phyloP scores from a whole-genome alignment of 2,888 invertebrate genomes.

The Andricus quercusramuli region DNA sequence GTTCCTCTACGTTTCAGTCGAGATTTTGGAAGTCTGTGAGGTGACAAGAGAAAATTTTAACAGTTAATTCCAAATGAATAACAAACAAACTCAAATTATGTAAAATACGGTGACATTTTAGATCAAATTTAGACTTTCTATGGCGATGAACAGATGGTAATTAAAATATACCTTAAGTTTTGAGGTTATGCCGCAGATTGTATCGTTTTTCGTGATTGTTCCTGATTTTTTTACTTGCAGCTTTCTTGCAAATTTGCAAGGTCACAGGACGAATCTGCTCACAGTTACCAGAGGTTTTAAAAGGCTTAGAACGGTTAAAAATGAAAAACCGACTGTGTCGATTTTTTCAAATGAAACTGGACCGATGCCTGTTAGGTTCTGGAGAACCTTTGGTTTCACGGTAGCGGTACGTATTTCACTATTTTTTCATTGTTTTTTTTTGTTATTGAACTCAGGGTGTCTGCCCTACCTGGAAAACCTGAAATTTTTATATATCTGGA shows the following conservation, averaged over 20 bases:
- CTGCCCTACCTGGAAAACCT: too few relatives aligned
- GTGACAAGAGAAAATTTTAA: not conserved
- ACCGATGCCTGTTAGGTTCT: conserved; percentile 79
- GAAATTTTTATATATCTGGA: too few relatives aligned
- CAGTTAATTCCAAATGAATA: not conserved
- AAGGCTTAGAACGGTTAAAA: conserved; percentile 51
- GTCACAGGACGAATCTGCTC: conserved; percentile 58
- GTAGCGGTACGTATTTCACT: conserved; percentile 80
- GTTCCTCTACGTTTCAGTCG: not conserved
- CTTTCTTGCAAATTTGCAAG: conserved; percentile 63
- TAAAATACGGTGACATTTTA: not conserved
- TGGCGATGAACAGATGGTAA: conserved; percentile 29
- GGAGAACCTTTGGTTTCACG: conserved; percentile 84
- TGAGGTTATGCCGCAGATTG: not conserved
- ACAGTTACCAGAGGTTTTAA: conserved; percentile 63
- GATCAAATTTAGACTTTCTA: not conserved
- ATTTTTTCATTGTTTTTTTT: conserved; percentile 26
- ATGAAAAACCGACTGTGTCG: conserved; percentile 46
- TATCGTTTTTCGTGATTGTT: not conserved
- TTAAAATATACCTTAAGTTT: not conserved
- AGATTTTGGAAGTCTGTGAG: not conserved
- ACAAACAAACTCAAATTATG: not conserved
- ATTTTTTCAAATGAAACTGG: conserved; percentile 75
- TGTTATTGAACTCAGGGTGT: too few relatives aligned
- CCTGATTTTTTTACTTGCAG: conserved; percentile 58